These are phyloP conservation scores for Tetheella fluctuosa DNA, from an alignment of 2,888 invertebrate species.

Conservation along the genomic window DNA sequence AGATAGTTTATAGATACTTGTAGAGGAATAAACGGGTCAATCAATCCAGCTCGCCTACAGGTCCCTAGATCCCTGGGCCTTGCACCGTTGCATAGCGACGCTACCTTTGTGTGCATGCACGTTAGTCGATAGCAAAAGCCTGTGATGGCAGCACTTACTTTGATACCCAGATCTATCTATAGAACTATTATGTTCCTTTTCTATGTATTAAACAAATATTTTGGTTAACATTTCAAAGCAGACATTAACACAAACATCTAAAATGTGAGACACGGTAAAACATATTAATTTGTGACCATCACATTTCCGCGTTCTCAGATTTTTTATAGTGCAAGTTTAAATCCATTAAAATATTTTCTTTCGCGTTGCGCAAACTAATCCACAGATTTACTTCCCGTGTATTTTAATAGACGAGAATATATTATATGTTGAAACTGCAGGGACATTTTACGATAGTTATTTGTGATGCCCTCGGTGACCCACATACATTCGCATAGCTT, in stretches of 20 bases:
- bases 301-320: conserved; percentile 26
- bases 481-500: conserved; percentile 71
- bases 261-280: not conserved
- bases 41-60: not conserved
- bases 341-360: conserved; percentile 22
- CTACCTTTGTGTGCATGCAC: not conserved
- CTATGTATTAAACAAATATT: not conserved
- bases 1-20: not conserved
- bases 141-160: not conserved
- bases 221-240: not conserved
- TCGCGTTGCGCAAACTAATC: conserved; percentile 22
- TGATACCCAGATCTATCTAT: not conserved
- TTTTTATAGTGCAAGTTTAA: conserved; percentile 19
- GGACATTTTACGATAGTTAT: conserved; percentile 66
- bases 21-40: conserved; percentile 1
- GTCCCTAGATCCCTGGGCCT: conserved; percentile 6
- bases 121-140: not conserved
- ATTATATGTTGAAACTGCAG: conserved; percentile 49
- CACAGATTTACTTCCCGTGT: conserved; percentile 21
- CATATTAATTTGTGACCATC: conserved; percentile 4
- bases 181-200: not conserved
- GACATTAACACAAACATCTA: not conserved
- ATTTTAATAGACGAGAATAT: conserved; percentile 27
- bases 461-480: conserved; percentile 66
- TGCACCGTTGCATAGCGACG: conserved; percentile 3